Base-by-base conservation (phyloP, 2,113 vertebrate species). In the Perognathus longimembris region DNA sequence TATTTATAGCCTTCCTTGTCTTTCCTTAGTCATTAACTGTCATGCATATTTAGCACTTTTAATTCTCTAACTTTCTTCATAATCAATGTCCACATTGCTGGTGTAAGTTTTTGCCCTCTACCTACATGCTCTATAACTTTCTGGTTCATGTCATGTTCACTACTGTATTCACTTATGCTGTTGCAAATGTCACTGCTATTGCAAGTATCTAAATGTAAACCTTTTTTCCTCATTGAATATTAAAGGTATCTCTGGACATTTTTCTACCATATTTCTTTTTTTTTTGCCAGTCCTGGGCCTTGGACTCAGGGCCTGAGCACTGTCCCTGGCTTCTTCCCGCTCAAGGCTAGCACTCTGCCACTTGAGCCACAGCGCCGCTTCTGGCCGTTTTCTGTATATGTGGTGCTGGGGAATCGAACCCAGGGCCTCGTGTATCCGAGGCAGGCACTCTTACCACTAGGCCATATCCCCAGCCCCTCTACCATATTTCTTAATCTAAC, bases 1-100 rank as follows among this genome's bases (percentile, higher is more conserved):
- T 94, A 95, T 95, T 95, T 95, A 90, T 95, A 93, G 78, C 94
- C 82, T 96, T 95, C 81, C 42, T 91, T 93, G 59, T 91, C 85
- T 94, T 95, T 88, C 34, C 50, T 95, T 24, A 80, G 79, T 96
- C 75, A 94, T 94, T 96, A 90, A 50, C 74, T 40, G 71, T 92
- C 90, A 91, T 96, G 76, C 78, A 90, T 88, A 92, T 92, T 97
- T 90, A 93, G 57, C 45, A 88, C 34, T 93, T 95, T 92, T 81
- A 82, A 88, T 94, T 74, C 89, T 71, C 61, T 70, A 42, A 83
- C 38, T 87, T 21, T 92, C 26, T 90, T 89, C 75, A 91, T 95
- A 92, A 94, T 96, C 93, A 96, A 2, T 95, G 78, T 21, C 64
- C 50, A 77, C 8, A 42, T 71, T 94, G 26, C 59, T 93, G 26